phyloP scores from a whole-genome alignment of 1,140 invertebrate genomes.

The Calosoma granatense region DNA sequence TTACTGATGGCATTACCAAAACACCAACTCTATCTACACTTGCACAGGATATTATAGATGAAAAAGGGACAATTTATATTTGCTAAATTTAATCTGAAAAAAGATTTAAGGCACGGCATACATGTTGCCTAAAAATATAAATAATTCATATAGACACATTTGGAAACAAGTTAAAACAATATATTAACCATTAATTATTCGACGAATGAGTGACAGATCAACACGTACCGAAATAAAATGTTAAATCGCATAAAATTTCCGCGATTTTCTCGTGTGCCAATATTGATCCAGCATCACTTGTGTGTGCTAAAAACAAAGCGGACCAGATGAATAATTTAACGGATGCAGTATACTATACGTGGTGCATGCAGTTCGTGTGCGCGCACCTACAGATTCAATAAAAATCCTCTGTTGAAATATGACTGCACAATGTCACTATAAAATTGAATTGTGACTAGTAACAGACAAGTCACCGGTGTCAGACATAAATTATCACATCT shows the following conservation, averaged over 20 bases:
- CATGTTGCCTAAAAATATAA: too few relatives aligned
- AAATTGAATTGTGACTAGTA: neutral
- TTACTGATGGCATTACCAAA: too few relatives aligned
- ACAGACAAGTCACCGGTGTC: neutral
- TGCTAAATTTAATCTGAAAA: too few relatives aligned
- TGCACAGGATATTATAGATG: too few relatives aligned
- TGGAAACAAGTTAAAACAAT: too few relatives aligned
- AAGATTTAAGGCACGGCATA: too few relatives aligned
- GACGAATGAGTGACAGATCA: neutral
- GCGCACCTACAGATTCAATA: neutral
- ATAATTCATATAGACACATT: too few relatives aligned
- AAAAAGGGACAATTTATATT: too few relatives aligned
- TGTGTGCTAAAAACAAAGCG: neutral
- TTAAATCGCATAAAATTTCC: neutral
- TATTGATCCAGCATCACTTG: neutral
- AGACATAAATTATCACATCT: neutral
- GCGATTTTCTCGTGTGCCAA: neutral
- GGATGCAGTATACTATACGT: neutral
- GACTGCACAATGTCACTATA: neutral
- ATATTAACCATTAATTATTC: neutral
- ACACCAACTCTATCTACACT: too few relatives aligned
- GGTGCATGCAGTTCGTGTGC: neutral
- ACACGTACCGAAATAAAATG: neutral
- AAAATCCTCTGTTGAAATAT: neutral
- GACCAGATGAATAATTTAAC: neutral